Conservation (phyloP, 2,113 vertebrate genomes). For the Xiphophorus maculatus region DNA sequence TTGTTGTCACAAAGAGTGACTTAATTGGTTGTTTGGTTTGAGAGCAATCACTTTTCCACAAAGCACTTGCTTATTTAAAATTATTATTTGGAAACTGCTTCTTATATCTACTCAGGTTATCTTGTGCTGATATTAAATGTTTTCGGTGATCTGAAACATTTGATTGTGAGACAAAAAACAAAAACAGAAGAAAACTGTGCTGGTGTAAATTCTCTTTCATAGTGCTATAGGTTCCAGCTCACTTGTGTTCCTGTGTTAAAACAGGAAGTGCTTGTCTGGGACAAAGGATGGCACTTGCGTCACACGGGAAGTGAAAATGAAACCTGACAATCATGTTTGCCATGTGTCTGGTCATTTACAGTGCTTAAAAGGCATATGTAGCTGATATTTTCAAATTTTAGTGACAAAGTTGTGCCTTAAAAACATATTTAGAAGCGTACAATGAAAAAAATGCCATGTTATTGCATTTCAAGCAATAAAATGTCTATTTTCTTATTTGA, state of each 20-base stretch:
- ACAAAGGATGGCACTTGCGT: conserved; percentile 22
- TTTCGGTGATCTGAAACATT: not conserved
- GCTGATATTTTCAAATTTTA: too few species aligned
- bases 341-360: conserved; percentile 10
- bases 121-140: not conserved
- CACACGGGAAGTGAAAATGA: conserved; percentile 59
- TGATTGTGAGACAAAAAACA: not conserved
- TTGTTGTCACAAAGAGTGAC: too few species aligned
- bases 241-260: conserved; percentile 2
- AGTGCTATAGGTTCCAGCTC: not conserved
- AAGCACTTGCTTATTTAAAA: too few species aligned
- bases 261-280: conserved; percentile 38
- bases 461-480: too few species aligned
- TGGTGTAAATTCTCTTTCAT: not conserved
- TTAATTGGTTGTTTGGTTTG: too few species aligned
- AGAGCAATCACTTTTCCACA: too few species aligned
- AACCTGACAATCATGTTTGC: conserved; percentile 21
- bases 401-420: too few species aligned
- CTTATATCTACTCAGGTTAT: not conserved
- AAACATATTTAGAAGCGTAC: too few species aligned
- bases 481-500: too few species aligned
- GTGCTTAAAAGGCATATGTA: not conserved
- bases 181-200: not conserved
- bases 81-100: not conserved
- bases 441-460: too few species aligned